Conservation (phyloP, 2,888 invertebrate genomes). For the Eupithecia insigniata region DNA sequence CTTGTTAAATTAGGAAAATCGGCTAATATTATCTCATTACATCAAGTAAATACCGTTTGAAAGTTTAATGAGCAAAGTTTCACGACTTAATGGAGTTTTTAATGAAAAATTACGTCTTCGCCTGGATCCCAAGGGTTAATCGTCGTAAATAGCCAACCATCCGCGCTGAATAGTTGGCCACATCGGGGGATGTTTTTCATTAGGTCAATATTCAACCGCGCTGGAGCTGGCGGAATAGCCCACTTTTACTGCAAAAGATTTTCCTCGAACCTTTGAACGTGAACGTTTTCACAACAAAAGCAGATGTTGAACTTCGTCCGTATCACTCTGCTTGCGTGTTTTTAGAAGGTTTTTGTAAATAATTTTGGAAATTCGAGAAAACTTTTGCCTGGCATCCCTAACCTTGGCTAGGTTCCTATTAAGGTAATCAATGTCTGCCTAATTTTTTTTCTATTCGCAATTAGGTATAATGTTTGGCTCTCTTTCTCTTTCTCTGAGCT, state of each 20-base stretch:
- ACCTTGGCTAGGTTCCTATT: too few relatives aligned
- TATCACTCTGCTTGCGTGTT: not conserved
- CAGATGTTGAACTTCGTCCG: not conserved
- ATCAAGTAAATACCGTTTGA: slow-evolving; percentile 42
- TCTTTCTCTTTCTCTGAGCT: too few relatives aligned
- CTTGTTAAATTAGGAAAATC: slow-evolving; percentile 36
- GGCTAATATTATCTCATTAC: slow-evolving; percentile 41
- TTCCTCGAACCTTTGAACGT: slow-evolving; percentile 8
- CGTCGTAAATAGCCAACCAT: slow-evolving; percentile 62
- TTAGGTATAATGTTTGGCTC: too few relatives aligned
- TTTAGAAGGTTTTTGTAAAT: not conserved
- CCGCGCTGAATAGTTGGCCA: slow-evolving; percentile 60
- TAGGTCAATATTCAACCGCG: slow-evolving; percentile 63
- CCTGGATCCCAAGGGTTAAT: slow-evolving; percentile 59
- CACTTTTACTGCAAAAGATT: slow-evolving; percentile 35
- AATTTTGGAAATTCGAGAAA: not conserved
- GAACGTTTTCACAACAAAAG: not conserved
- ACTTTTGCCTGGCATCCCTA: not conserved
- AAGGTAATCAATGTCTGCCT: too few relatives aligned
- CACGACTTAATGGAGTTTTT: slow-evolving; percentile 52
- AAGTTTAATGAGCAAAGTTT: slow-evolving; percentile 52
- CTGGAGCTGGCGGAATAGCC: slow-evolving; percentile 11
- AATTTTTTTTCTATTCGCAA: too few relatives aligned
- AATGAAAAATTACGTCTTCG: slow-evolving; percentile 62
- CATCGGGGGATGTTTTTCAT: slow-evolving; percentile 64